Evolutionary conservation across 2,797 vertebrate genomes (phyloP).

Genomic region (Mionectes olivaceus): DNA sequence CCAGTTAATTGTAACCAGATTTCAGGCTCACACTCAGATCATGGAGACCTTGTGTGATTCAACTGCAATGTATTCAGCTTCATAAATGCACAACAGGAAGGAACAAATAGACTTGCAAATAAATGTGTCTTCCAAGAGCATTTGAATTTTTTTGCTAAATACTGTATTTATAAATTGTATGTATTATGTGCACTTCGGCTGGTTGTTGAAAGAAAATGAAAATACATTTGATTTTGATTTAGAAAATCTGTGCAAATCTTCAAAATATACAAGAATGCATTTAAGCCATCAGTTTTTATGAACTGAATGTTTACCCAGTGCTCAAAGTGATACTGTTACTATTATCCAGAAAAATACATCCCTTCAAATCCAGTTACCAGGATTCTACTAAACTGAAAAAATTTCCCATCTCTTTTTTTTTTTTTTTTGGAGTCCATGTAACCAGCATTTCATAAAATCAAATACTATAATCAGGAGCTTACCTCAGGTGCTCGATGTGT

Average conservation of each 20-base stretch:
- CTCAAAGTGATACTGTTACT: not conserved
- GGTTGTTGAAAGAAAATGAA: not conserved
- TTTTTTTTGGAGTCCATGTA: not conserved
- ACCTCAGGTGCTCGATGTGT: not conserved
- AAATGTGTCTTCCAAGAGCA: not conserved
- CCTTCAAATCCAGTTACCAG: not conserved
- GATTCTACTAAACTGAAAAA: not conserved
- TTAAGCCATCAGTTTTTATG: not conserved
- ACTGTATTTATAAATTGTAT: not conserved
- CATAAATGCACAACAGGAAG: not conserved
- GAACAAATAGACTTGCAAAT: not conserved
- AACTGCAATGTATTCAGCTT: not conserved
- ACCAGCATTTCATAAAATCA: not conserved
- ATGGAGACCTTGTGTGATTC: not conserved
- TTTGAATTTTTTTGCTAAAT: not conserved
- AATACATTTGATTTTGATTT: not conserved
- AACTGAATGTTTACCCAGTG: not conserved
- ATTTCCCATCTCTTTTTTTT: not conserved
- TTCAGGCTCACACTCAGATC: constrained; percentile 3
- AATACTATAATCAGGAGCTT: not conserved
- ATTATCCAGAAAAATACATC: not conserved
- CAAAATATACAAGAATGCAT: not conserved
- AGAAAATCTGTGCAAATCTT: not conserved
- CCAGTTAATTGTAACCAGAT: constrained; percentile 59
- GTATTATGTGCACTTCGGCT: not conserved